Evolutionary conservation across 1,140 invertebrate species (phyloP).

Genomic region (Temnothorax curvispinosus): DNA sequence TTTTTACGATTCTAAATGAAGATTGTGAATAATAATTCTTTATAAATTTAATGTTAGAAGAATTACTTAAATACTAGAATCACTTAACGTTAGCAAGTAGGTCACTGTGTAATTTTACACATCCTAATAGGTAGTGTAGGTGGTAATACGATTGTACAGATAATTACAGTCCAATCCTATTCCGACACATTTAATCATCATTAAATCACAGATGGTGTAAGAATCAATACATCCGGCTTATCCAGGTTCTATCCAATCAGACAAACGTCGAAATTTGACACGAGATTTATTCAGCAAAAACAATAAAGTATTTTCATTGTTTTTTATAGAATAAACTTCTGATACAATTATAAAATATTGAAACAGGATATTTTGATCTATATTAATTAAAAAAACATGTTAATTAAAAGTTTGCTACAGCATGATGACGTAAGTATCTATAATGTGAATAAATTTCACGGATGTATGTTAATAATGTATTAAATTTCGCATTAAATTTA

Average conservation of each 20-base stretch:
- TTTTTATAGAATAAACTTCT: background rate
- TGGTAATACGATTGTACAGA: background rate
- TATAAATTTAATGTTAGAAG: background rate
- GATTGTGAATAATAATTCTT: background rate
- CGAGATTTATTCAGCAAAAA: background rate
- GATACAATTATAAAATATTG: background rate
- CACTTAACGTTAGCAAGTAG: background rate
- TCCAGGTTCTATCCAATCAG: background rate
- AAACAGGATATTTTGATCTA: background rate
- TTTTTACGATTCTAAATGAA: background rate
- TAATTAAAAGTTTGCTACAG: background rate
- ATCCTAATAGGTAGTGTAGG: background rate
- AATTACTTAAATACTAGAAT: background rate
- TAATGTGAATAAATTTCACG: background rate
- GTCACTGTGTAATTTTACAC: background rate
- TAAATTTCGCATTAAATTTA: background rate
- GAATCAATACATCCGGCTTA: background rate
- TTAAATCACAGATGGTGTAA: constrained; percentile 11
- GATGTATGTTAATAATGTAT: background rate
- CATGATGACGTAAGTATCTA: background rate
- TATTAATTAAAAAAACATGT: background rate
- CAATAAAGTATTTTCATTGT: background rate
- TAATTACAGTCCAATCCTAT: background rate
- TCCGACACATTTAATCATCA: background rate
- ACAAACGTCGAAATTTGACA: background rate